These are phyloP conservation scores for Apodemus speciosus DNA, from an alignment of 2,113 vertebrate genomes.

Conservation along the genomic window DNA sequence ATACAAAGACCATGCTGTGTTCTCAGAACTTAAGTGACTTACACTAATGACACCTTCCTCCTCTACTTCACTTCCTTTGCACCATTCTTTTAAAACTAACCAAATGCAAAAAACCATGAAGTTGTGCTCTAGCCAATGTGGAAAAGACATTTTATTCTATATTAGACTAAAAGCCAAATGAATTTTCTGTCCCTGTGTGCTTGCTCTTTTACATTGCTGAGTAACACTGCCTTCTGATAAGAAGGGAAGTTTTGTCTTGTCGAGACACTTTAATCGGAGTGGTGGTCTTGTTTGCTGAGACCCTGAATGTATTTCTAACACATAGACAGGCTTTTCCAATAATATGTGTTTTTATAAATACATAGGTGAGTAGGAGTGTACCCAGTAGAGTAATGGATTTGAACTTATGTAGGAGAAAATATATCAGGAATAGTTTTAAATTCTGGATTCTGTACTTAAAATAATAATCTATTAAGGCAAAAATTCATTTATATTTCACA, in stretches of 20 bases:
- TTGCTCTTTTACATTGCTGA: neutral
- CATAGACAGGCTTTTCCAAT: neutral
- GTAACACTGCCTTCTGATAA: neutral
- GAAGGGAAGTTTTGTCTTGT: neutral
- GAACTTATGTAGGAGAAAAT: neutral
- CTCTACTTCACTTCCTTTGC: neutral
- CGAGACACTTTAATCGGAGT: neutral
- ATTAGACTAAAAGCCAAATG: neutral
- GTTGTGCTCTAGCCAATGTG: neutral
- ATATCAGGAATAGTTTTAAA: neutral
- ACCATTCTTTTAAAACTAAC: neutral
- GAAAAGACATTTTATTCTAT: neutral
- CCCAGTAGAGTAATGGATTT: neutral
- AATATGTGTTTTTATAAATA: neutral
- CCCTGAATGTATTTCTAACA: neutral
- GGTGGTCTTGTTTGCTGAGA: neutral
- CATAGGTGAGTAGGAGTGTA: neutral
- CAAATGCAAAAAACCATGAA: neutral
- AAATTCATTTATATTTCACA: neutral
- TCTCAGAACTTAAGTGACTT: neutral
- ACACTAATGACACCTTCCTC: neutral
- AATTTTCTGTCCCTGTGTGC: neutral
- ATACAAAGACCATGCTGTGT: neutral
- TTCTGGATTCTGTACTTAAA: neutral
- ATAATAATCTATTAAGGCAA: neutral